phyloP scores from a whole-genome alignment of 2,113 vertebrate genomes.

The Antechinus flavipes region DNA sequence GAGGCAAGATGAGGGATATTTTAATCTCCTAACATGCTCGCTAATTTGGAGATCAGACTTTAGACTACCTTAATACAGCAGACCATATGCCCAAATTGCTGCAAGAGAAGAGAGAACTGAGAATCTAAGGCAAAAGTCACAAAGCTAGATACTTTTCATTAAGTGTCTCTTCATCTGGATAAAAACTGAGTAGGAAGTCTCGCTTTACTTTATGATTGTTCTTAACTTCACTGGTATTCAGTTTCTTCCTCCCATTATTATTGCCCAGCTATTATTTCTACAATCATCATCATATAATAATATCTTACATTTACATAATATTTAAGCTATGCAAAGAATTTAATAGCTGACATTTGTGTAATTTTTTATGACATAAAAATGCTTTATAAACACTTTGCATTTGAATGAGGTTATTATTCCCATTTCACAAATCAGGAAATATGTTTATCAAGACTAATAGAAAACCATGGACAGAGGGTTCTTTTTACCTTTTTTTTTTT shows the following conservation, averaged over 20 bases:
- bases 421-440: neutral
- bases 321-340: neutral
- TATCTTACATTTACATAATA: neutral
- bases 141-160: neutral
- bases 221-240: neutral
- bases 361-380: neutral
- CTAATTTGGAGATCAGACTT: neutral
- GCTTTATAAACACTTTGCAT: neutral
- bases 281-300: neutral
- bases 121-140: neutral
- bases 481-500: neutral
- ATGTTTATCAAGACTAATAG: neutral
- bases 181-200: neutral
- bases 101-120: neutral
- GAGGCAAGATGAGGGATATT: neutral
- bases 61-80: neutral
- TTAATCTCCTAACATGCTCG: neutral
- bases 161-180: neutral
- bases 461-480: neutral
- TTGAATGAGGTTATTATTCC: neutral
- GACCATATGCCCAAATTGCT: neutral
- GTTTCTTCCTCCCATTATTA: neutral
- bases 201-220: neutral
- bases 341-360: neutral
- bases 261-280: neutral